A percentile compares a stretch with the other conserved stretches of the same genome.
phyloP scores from a whole-genome alignment of 30 jellyfish, hydroid and myxozoan genomes.

The Aurelia coerulea region DNA sequence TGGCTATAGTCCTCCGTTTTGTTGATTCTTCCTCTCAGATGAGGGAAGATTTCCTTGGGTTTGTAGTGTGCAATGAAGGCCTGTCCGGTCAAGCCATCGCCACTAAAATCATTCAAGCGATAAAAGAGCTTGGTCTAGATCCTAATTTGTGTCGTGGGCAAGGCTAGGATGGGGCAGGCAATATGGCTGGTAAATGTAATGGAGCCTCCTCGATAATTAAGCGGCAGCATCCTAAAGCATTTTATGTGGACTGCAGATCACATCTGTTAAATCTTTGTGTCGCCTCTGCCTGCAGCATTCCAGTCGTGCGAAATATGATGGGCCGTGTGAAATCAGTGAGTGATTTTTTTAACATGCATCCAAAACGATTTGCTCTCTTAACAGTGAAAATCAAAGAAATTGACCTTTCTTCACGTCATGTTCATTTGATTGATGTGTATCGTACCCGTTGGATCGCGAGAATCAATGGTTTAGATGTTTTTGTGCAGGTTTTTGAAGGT shows the following conservation, averaged over 20 bases:
- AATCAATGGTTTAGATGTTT: constrained; percentile 61
- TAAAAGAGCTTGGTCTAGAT: neutral
- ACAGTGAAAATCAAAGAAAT: neutral
- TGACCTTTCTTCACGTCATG: neutral
- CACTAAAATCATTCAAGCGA: neutral
- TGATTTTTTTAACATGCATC: constrained; percentile 16
- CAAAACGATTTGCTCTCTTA: constrained; percentile 27
- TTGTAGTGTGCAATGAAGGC: constrained; percentile 45
- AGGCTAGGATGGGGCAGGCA: constrained; percentile 87
- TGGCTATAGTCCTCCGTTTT: constrained; percentile 41
- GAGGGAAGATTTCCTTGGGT: constrained; percentile 57
- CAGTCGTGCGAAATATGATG: constrained; percentile 61
- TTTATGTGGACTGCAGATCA: constrained; percentile 58
- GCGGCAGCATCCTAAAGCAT: constrained; percentile 39
- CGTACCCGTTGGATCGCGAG: constrained; percentile 64
- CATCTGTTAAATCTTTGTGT: constrained; percentile 65
- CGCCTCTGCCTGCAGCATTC: constrained; percentile 58
- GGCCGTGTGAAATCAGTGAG: constrained; percentile 34
- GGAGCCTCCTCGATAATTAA: constrained; percentile 54
- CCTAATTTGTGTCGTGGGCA: constrained; percentile 51
- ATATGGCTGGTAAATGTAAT: constrained; percentile 68
- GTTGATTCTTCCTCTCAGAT: neutral
- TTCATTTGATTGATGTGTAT: constrained; percentile 36
- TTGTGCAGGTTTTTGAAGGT: constrained; percentile 27
- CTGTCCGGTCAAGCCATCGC: constrained; percentile 47